phyloP scores from a whole-genome alignment of 2,888 invertebrate species.

The Volucella inanis region DNA sequence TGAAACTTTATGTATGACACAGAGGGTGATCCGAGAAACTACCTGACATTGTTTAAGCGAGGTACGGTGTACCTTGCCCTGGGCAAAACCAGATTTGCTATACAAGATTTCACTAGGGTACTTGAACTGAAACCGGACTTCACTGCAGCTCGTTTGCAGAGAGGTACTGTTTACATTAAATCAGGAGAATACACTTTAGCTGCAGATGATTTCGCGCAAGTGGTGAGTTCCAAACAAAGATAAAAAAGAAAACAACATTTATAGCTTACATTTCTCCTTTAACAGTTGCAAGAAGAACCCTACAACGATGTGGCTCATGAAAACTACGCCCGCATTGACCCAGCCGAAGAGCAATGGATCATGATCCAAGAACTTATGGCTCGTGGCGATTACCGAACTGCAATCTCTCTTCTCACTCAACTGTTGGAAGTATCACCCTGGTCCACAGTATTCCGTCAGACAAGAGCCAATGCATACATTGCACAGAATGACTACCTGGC shows the following conservation, averaged over 20 bases:
- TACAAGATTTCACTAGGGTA: constrained; percentile 96
- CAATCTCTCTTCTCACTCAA: constrained; percentile 87
- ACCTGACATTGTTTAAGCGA: constrained; percentile 96
- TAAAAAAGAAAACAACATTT: not conserved
- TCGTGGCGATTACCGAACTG: constrained; percentile 85
- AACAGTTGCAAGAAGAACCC: constrained; percentile 88
- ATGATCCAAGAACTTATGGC: constrained; percentile 87
- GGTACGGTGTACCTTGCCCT: constrained; percentile 98
- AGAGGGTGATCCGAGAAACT: constrained; percentile 98
- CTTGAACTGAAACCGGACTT: constrained; percentile 97
- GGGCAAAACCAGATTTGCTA: constrained; percentile 96
- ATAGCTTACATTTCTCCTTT: not conserved
- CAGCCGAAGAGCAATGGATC: constrained; percentile 86
- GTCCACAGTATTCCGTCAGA: constrained; percentile 92
- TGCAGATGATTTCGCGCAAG: constrained; percentile 90
- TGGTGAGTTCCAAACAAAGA: constrained; percentile 86
- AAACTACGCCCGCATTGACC: constrained; percentile 87
- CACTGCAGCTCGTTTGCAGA: constrained; percentile 91
- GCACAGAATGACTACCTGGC: constrained; percentile 90
- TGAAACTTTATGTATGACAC: not conserved
- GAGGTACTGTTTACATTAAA: constrained; percentile 95
- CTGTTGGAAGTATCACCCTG: constrained; percentile 94
- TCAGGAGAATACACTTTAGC: constrained; percentile 93
- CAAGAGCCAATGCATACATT: constrained; percentile 93
- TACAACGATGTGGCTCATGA: constrained; percentile 90